Evolutionary conservation across 2,113 vertebrate genomes (phyloP), one percentile per base, ranked within the genome.

Genomic region (Rallus limicola): DNA sequence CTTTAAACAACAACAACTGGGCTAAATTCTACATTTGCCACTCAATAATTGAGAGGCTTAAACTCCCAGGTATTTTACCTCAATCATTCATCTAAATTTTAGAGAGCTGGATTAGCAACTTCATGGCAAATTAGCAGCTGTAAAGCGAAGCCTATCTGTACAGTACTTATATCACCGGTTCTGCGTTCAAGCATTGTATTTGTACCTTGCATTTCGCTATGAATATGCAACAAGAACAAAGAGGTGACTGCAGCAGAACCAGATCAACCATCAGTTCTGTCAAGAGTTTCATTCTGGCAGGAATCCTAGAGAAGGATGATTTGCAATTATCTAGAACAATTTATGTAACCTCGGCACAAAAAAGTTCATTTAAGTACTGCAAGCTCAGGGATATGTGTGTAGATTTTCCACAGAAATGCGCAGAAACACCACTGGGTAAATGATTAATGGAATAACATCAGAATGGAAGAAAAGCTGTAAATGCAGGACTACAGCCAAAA

Each of bases 401-500:
- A 88, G 52, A 81, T 88, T 93, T 95, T 90, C 85, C 87, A 94
- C 1, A 26, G 68, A 90, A 95, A 74, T 36, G 46, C 46, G 78
- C 48, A 95, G 78, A 92, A 92, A 76, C 75, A 90, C 36, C 75
- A 79, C 50, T 33, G 78, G 62, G 46, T 72, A 80, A 91, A 85
- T 79, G 87, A 96, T 94, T 93, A 86, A 95, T 59, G 79, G 85
- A 95, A 84, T n/a, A 88, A 91, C 71, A 85, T 31, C 59, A 89
- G 67, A 94, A 92, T 82, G 92, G 94, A 91, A 94, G 78, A 95
- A 96, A 86, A 95, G 68, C 82, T 93, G 88, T 90, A 94, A 95
- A 94, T 44, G 60, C 50, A 93, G 88, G 68, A 86, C 60, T 74
- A 56, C 3, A 75, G 93, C 90, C 93, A 96, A 88, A 93, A 86